Conservation (phyloP, 2,888 invertebrate genomes). For the Drosophila mulleri region DNA sequence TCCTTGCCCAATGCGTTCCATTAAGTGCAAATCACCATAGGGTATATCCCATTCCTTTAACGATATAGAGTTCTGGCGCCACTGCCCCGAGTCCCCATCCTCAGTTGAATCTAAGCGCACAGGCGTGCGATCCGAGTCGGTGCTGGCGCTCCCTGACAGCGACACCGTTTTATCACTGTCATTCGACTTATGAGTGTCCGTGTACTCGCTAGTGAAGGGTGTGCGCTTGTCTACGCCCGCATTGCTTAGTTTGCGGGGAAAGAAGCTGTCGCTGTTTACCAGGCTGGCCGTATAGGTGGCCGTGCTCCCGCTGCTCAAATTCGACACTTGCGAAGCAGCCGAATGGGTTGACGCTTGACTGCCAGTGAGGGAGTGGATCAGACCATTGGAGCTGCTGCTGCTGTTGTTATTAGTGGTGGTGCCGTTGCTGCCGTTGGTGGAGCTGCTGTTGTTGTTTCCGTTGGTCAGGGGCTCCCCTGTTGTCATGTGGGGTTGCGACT, state of each 20-base stretch:
- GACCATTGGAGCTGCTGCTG: conserved; percentile 50
- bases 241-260: conserved; percentile 86
- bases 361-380: conserved; percentile 49
- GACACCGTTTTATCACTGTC: conserved; percentile 91
- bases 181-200: conserved; percentile 87
- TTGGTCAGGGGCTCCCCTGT: conserved; percentile 29
- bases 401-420: conserved; percentile 14
- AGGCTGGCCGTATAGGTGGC: conserved; percentile 62
- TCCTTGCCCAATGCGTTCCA: conserved; percentile 95
- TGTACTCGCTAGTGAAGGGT: conserved; percentile 84
- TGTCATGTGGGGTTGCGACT: conserved; percentile 38
- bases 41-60: conserved; percentile 99
- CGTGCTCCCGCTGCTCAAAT: conserved; percentile 51
- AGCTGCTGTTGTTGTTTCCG: conserved; percentile 56
- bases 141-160: conserved; percentile 90
- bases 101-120: conserved; percentile 92
- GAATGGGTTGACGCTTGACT: conserved; percentile 65
- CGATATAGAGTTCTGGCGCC: conserved; percentile 95
- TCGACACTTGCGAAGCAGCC: conserved; percentile 46
- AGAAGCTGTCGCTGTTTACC: conserved; percentile 71
- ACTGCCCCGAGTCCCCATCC: conserved; percentile 89
- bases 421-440: conserved; percentile 11
- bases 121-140: conserved; percentile 93
- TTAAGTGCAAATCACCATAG: conserved; percentile 95
- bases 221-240: conserved; percentile 80